Percentiles rank a stretch among this genome's conserved stretches.
Conservation (phyloP, 2,113 vertebrate species). For the Sceloporus undulatus region DNA sequence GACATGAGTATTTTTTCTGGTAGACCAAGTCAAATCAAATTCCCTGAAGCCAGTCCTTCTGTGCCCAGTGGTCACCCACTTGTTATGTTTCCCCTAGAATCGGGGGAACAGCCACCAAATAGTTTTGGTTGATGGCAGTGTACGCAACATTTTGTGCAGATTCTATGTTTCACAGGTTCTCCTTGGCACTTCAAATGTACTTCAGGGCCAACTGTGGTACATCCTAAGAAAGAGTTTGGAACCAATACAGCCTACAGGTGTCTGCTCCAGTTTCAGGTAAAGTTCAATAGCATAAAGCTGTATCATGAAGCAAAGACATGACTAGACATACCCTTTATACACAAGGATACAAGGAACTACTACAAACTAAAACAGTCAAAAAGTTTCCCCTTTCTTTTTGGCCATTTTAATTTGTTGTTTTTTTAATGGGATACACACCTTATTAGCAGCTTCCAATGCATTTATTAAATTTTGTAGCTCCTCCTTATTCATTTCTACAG, state of each 20-base stretch:
- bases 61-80: too few species aligned
- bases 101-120: too few species aligned
- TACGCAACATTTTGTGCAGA: background rate
- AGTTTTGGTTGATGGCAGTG: too few species aligned
- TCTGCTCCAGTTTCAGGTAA: background rate
- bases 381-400: background rate
- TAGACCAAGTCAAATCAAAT: too few species aligned
- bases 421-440: slow-evolving; percentile 78
- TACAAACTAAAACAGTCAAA: too few species aligned
- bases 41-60: too few species aligned
- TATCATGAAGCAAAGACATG: background rate
- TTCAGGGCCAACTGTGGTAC: background rate
- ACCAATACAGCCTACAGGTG: background rate
- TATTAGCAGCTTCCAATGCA: slow-evolving; percentile 92
- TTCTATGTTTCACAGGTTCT: too few species aligned
- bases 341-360: too few species aligned
- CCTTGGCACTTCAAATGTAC: background rate
- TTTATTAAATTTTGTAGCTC: slow-evolving; percentile 89
- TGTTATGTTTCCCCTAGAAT: too few species aligned
- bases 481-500: slow-evolving; percentile 93
- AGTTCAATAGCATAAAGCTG: background rate
- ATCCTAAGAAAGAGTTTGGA: background rate
- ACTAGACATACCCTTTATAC: background rate
- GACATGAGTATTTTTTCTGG: too few species aligned
- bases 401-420: background rate